A percentile compares a stretch with the other conserved stretches of the same genome.
phyloP scores from a whole-genome alignment of 1,140 invertebrate species.

The Pseudoatta argentina region DNA sequence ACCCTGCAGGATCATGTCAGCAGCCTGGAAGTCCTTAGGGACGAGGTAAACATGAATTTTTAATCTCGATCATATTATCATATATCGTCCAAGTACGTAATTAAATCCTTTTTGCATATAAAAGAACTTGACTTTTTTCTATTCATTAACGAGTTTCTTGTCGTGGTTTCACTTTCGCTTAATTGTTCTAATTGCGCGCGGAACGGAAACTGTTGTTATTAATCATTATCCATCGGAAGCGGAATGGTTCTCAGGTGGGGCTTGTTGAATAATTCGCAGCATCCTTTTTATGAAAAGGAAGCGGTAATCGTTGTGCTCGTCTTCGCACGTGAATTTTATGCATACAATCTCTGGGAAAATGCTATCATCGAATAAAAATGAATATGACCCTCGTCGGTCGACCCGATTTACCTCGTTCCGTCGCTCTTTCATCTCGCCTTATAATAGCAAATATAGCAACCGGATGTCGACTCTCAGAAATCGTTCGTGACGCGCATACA shows the following conservation, averaged over 20 bases:
- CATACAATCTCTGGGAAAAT: conserved; percentile 27
- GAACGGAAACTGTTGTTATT: conserved; percentile 42
- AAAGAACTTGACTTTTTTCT: neutral
- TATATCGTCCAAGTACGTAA: neutral
- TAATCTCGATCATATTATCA: neutral
- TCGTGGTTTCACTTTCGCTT: neutral
- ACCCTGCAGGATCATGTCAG: conserved; percentile 93
- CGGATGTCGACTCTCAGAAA: conserved; percentile 61
- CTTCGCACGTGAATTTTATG: conserved; percentile 30
- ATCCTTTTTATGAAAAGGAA: conserved; percentile 49
- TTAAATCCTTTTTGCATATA: neutral
- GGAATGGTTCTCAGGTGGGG: conserved; percentile 33
- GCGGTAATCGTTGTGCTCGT: conserved; percentile 28
- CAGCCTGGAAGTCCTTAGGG: conserved; percentile 94
- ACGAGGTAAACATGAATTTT: conserved; percentile 89
- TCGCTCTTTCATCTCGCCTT: conserved; percentile 59
- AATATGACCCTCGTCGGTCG: conserved; percentile 62
- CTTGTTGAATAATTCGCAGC: conserved; percentile 43
- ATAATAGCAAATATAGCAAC: conserved; percentile 1
- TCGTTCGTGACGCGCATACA: neutral
- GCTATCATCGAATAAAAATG: conserved; percentile 13
- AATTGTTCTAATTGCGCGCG: neutral
- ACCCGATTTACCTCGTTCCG: conserved; percentile 37
- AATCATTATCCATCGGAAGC: conserved; percentile 52
- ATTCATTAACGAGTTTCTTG: conserved; percentile 18